A percentile compares a stretch with the other conserved stretches of the same genome.
phyloP scores from a whole-genome alignment of 1,140 invertebrate genomes.

The Sminthurides bifidus region DNA sequence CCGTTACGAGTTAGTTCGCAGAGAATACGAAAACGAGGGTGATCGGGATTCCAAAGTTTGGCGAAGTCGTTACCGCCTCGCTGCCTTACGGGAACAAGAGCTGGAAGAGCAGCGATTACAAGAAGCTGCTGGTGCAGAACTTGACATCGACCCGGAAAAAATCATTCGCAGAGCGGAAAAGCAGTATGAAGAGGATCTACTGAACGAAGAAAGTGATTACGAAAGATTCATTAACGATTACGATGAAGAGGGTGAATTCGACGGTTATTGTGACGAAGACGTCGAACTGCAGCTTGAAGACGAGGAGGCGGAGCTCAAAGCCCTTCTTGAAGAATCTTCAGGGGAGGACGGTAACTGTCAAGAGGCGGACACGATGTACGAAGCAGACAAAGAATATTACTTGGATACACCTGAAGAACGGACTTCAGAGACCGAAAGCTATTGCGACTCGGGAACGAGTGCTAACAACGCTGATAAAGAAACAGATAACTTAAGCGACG shows the following conservation, averaged over 20 bases:
- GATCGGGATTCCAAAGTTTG: background rate
- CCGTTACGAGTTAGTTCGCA: background rate
- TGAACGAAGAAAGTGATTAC: conserved; percentile 1
- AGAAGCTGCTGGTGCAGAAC: background rate
- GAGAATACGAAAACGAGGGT: background rate
- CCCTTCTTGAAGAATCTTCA: too few species aligned
- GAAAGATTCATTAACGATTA: conserved; percentile 5
- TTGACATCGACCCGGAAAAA: background rate
- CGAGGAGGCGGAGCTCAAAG: background rate
- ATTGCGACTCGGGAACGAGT: background rate
- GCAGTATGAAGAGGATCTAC: background rate
- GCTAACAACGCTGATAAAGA: background rate
- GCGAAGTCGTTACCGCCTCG: background rate
- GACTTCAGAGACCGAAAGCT: background rate
- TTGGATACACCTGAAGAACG: background rate
- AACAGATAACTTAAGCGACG: background rate
- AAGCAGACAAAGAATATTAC: conserved; percentile 1
- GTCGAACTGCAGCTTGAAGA: background rate
- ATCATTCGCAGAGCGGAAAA: background rate
- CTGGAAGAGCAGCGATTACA: background rate
- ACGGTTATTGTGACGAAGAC: conserved; percentile 6
- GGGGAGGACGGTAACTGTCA: background rate
- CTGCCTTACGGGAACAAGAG: background rate
- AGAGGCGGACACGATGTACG: conserved; percentile 8
- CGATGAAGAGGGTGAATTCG: conserved; percentile 1